Percentiles rank a stretch among this genome's conserved stretches.
Conservation (phyloP, 2,113 vertebrate genomes). For the Rana temporaria region DNA sequence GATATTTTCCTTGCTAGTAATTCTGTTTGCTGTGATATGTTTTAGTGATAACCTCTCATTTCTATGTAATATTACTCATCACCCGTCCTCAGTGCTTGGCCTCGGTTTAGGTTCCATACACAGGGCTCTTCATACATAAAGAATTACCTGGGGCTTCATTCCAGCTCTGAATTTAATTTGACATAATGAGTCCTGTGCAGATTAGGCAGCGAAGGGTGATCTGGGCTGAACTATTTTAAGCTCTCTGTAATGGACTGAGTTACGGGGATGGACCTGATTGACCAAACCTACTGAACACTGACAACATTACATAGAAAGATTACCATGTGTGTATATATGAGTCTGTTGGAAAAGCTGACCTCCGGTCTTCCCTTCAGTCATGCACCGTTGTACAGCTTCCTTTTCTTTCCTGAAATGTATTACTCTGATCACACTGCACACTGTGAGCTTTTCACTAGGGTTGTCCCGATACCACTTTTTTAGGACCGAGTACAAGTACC, state of each 20-base stretch:
- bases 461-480: too few relatives aligned
- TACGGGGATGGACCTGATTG: constrained; percentile 62
- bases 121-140: neutral
- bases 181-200: constrained; percentile 46
- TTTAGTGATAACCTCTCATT: neutral
- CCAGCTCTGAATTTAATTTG: constrained; percentile 47
- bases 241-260: neutral
- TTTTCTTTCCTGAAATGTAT: too few relatives aligned
- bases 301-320: too few relatives aligned
- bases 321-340: too few relatives aligned
- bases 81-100: constrained; percentile 3
- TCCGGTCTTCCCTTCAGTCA: too few relatives aligned
- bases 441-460: too few relatives aligned
- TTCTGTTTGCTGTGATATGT: too few relatives aligned
- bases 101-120: constrained; percentile 12
- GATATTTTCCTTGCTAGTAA: too few relatives aligned
- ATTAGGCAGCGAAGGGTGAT: constrained; percentile 39
- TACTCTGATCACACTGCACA: too few relatives aligned
- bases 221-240: neutral
- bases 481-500: too few relatives aligned
- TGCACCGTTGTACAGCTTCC: too few relatives aligned
- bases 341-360: too few relatives aligned
- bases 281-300: neutral
- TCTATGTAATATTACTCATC: constrained; percentile 16
- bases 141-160: constrained; percentile 46